Conservation (phyloP, 2,888 invertebrate genomes). For the Pegoplata infirma region DNA sequence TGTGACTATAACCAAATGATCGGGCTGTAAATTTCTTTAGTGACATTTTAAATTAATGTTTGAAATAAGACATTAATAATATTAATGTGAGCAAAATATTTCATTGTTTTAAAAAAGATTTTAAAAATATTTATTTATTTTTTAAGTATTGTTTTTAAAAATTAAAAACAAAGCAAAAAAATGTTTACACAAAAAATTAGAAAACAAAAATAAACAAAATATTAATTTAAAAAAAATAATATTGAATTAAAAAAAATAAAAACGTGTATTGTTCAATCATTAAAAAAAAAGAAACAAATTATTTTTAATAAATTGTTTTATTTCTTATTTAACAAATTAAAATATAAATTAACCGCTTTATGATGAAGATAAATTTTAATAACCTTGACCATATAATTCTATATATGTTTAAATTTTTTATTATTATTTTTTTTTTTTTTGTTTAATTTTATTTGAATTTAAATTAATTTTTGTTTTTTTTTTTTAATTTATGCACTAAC, state of each 20-base stretch:
- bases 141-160: background rate
- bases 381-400: conserved; percentile 52
- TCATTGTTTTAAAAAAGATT: background rate
- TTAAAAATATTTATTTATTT: background rate
- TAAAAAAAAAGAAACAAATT: no score
- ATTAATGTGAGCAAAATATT: background rate
- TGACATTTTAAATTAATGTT: background rate
- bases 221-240: no score
- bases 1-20: no score
- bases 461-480: conserved; percentile 26
- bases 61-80: background rate
- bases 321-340: background rate
- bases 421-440: conserved; percentile 20
- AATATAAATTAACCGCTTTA: conserved; percentile 23
- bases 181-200: no score
- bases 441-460: conserved; percentile 38
- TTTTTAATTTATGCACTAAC: conserved; percentile 37
- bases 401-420: conserved; percentile 10
- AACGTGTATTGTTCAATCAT: background rate
- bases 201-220: background rate
- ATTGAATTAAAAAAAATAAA: background rate
- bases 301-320: conserved; percentile 4
- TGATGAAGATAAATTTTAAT: conserved; percentile 21
- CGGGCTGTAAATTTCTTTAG: background rate
- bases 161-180: background rate